A percentile compares a stretch with the other conserved stretches of the same genome.
phyloP scores from a whole-genome alignment of 2,113 vertebrate species.

The Spizaetus ornatus region DNA sequence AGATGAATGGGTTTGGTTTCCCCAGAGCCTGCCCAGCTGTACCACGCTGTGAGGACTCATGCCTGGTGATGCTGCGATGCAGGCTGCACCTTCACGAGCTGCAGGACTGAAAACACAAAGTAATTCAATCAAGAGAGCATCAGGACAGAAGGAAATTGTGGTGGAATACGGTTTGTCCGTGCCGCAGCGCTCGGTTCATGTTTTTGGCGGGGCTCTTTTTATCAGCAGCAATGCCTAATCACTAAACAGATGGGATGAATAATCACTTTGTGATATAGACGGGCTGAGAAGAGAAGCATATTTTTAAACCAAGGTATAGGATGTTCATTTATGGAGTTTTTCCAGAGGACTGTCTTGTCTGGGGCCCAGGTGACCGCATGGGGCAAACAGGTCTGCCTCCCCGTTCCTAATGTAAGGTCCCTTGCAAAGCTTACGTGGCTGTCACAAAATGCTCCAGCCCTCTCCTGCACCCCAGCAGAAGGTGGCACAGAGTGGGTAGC shows the following conservation, averaged over 20 bases:
- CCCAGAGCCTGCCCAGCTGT: background rate
- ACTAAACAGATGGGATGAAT: slow-evolving; percentile 12
- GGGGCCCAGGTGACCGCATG: background rate
- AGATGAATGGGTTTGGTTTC: background rate
- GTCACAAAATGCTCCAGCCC: background rate
- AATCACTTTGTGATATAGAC: background rate
- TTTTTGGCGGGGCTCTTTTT: background rate
- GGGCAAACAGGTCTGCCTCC: background rate
- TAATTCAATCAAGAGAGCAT: background rate
- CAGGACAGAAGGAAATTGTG: background rate
- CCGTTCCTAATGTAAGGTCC: background rate
- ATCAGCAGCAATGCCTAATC: background rate
- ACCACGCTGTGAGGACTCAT: rapidly evolving
- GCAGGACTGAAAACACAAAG: background rate
- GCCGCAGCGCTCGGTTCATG: rapidly evolving
- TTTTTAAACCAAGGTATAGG: background rate
- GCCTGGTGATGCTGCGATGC: background rate
- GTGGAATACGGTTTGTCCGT: background rate
- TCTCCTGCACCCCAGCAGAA: background rate
- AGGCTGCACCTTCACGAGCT: background rate
- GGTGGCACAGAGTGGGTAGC: background rate
- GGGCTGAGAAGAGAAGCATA: background rate
- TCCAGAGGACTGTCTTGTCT: background rate
- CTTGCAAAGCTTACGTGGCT: background rate
- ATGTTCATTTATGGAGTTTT: background rate